Conservation (phyloP, 2,113 vertebrate species). For the Aspiorhynchus laticeps region DNA sequence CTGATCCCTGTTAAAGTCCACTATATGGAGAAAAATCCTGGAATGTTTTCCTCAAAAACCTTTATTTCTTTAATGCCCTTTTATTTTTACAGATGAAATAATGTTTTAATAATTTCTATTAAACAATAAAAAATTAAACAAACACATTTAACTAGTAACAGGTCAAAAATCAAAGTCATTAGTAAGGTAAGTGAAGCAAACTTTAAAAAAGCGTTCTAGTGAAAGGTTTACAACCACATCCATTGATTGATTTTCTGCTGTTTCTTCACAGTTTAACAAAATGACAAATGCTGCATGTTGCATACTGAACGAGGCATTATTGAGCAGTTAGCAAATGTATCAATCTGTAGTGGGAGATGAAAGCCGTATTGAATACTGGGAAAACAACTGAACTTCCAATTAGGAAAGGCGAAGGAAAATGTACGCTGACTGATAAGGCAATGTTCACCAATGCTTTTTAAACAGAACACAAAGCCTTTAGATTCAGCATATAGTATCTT, state of each 20-base stretch:
- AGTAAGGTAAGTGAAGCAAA: neutral
- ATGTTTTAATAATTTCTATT: neutral
- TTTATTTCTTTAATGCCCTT: neutral
- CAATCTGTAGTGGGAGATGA: neutral
- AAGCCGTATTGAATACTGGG: neutral
- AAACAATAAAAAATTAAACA: too few relatives aligned
- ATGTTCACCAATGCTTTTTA: neutral
- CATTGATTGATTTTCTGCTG: conserved; percentile 16
- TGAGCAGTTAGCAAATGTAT: conserved; percentile 8
- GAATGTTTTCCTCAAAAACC: too few relatives aligned
- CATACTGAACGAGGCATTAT: neutral
- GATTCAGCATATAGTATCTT: conserved; percentile 6
- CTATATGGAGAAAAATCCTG: too few relatives aligned
- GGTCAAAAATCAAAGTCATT: conserved; percentile 1
- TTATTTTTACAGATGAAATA: neutral
- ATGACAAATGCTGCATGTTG: conserved; percentile 25
- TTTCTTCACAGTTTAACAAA: conserved; percentile 25
- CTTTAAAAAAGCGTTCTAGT: neutral
- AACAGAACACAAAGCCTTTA: conserved; percentile 10
- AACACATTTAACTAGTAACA: neutral
- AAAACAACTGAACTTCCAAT: conserved; percentile 39
- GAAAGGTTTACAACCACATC: neutral
- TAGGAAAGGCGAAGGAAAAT: conserved; percentile 3
- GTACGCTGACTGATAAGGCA: conserved; percentile 4
- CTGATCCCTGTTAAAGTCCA: too few relatives aligned